phyloP scores from a whole-genome alignment of 2,113 vertebrate genomes.

The Anguilla rostrata region DNA sequence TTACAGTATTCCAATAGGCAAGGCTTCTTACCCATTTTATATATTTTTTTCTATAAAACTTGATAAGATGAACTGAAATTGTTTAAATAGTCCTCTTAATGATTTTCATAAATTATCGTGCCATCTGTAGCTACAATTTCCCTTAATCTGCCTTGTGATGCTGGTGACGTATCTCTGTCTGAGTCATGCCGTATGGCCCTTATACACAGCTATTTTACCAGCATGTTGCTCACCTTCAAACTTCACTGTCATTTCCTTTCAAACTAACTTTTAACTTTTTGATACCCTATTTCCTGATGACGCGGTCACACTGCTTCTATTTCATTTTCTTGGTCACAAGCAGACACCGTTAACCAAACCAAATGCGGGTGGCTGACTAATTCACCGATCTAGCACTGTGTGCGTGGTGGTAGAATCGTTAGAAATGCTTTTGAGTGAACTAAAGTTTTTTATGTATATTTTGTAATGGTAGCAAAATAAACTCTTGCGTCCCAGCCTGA shows the following conservation, averaged over 20 bases:
- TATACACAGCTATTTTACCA: background rate
- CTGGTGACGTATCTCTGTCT: background rate
- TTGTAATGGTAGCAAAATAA: too few relatives aligned
- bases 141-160: background rate
- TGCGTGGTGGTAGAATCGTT: background rate
- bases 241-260: constrained; percentile 1
- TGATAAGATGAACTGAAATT: background rate
- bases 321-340: too few relatives aligned
- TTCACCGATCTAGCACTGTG: background rate
- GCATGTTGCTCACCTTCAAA: background rate
- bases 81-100: too few relatives aligned
- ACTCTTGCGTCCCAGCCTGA: too few relatives aligned
- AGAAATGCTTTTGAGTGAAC: background rate
- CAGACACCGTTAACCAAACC: background rate
- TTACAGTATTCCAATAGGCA: too few relatives aligned
- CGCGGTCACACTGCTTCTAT: background rate
- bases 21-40: too few relatives aligned
- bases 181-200: background rate
- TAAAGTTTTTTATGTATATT: too few relatives aligned
- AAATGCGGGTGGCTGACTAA: background rate
- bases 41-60: background rate
- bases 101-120: too few relatives aligned
- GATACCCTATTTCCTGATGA: background rate
- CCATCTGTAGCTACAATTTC: too few relatives aligned
- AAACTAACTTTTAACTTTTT: background rate